phyloP scores from a whole-genome alignment of 2,888 invertebrate genomes.

The Calliopum simillimum region DNA sequence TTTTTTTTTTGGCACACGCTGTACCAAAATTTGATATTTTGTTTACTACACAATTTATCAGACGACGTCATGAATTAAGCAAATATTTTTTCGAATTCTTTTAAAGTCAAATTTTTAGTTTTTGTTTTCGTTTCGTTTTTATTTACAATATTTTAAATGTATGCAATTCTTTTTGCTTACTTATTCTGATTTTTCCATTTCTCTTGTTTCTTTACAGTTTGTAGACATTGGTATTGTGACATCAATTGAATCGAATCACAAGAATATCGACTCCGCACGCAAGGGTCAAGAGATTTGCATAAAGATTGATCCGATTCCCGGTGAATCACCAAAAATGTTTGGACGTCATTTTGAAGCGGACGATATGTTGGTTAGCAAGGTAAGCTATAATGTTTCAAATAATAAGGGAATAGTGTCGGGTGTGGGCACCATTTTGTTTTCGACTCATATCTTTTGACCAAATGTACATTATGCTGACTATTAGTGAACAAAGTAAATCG shows the following conservation, averaged over 20 bases:
- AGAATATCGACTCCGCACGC: conserved; percentile 91
- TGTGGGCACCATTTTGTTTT: too few species aligned
- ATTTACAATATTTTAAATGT: too few species aligned
- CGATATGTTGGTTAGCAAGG: conserved; percentile 95
- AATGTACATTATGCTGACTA: too few species aligned
- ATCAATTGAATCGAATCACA: conserved; percentile 96
- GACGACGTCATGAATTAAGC: conserved; percentile 26
- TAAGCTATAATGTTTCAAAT: conserved; percentile 65
- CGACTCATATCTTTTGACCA: too few species aligned
- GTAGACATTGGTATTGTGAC: conserved; percentile 94
- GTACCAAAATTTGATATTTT: conserved; percentile 2
- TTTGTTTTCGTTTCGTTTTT: too few species aligned
- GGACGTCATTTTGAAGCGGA: conserved; percentile 98
- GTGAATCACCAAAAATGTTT: conserved; percentile 99
- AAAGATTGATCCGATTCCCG: conserved; percentile 96
- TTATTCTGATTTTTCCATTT: too few species aligned
- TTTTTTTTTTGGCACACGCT: conserved; percentile 28
- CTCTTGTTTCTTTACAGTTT: conserved; percentile 75
- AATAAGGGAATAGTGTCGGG: too few species aligned
- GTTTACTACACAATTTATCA: conserved; percentile 11
- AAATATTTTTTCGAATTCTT: conserved; percentile 1
- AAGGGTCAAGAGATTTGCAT: conserved; percentile 97
- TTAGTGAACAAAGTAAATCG: too few species aligned
- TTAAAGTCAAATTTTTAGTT: too few species aligned
- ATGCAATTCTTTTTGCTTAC: too few species aligned